Conservation (phyloP, 2,797 vertebrate genomes). For the Alca torda region DNA sequence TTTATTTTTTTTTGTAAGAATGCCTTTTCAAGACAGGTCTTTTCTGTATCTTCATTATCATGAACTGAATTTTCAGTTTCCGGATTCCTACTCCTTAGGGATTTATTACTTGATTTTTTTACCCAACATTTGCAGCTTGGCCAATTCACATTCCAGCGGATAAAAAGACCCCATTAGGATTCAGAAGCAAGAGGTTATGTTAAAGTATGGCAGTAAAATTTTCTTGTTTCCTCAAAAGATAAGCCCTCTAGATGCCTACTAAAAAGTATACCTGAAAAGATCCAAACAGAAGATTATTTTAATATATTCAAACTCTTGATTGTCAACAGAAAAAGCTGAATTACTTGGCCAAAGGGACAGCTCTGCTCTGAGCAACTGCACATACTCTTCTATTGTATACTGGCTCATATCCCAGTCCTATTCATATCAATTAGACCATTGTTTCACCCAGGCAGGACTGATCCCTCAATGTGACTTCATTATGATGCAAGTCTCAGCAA, state of each 20-base stretch:
- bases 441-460: not conserved
- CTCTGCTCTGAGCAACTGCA: not conserved
- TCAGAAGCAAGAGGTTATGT: not conserved
- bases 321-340: not conserved
- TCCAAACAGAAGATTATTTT: not conserved
- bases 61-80: not conserved
- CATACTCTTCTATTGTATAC: not conserved
- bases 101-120: constrained; percentile 43
- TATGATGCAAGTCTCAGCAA: not conserved
- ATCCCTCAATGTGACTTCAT: not conserved
- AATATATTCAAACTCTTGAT: not conserved
- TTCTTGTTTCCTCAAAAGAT: not conserved
- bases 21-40: constrained; percentile 62
- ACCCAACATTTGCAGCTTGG: constrained; percentile 35
- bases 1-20: constrained; percentile 79
- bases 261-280: not conserved
- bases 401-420: not conserved
- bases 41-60: not conserved
- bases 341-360: not conserved
- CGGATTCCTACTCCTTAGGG: not conserved
- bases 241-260: not conserved
- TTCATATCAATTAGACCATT: not conserved
- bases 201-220: not conserved
- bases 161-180: not conserved
- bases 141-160: constrained; percentile 81